Percentiles rank a stretch among this genome's conserved stretches.
Evolutionary conservation across 2,888 invertebrate genomes (phyloP).

Genomic region (Pachycephus smyrnensis): DNA sequence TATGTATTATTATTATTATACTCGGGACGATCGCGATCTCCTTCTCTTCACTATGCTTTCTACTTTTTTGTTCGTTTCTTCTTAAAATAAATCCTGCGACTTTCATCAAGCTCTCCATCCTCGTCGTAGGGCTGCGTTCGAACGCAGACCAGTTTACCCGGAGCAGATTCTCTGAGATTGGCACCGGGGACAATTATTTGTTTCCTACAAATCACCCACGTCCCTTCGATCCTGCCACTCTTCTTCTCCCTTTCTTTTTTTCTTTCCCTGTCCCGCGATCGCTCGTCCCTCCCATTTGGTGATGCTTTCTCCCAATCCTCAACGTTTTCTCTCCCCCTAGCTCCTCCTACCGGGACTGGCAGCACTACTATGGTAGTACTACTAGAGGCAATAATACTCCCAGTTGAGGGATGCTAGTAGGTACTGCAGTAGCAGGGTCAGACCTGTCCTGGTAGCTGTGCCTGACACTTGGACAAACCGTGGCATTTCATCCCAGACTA

Average conservation of each 20-base stretch:
- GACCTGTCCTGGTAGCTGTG: constrained; percentile 5
- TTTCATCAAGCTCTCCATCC: constrained; percentile 39
- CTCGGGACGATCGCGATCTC: neutral
- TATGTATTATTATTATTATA: neutral
- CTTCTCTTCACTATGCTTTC: neutral
- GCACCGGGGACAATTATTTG: constrained; percentile 57
- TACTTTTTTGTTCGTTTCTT: neutral
- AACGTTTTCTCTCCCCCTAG: neutral
- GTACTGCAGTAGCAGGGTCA: neutral
- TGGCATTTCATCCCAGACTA: neutral
- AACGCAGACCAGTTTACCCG: neutral
- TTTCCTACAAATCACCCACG: constrained; percentile 51
- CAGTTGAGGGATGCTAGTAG: neutral
- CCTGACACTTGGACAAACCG: constrained; percentile 20
- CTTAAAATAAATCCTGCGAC: constrained; percentile 42
- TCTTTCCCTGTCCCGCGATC: neutral
- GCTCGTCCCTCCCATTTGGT: constrained; percentile 12
- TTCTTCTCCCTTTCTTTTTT: neutral
- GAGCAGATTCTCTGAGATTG: constrained; percentile 42
- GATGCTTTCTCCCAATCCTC: neutral
- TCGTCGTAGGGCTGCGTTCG: neutral
- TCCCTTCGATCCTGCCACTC: constrained; percentile 4
- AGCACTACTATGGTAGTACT: neutral
- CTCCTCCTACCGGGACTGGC: neutral
- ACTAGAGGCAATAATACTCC: neutral